Conservation (phyloP, 2,888 invertebrate species). For the Epinotia nisella region DNA sequence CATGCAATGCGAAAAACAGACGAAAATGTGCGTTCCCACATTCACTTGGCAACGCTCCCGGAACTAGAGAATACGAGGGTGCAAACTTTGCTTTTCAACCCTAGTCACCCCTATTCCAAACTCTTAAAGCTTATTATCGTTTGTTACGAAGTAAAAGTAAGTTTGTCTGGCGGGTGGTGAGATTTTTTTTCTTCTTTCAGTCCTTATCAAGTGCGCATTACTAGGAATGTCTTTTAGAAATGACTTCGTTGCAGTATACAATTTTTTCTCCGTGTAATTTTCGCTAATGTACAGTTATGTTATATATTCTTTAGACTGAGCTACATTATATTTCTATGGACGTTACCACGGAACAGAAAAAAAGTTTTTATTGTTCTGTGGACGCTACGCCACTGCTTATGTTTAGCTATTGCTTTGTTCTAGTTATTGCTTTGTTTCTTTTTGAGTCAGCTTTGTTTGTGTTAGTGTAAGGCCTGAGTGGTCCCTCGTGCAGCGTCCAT, state of each 20-base stretch:
- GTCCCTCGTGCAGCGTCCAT: too few relatives aligned
- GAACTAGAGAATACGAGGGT: slow-evolving; percentile 40
- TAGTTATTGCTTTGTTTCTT: too few relatives aligned
- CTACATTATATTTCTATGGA: too few relatives aligned
- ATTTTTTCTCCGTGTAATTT: slow-evolving; percentile 5
- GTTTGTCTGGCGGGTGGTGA: slow-evolving; percentile 46
- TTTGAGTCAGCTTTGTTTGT: too few relatives aligned
- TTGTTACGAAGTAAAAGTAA: slow-evolving; percentile 8
- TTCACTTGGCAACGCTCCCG: slow-evolving; percentile 62
- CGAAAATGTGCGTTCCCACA: slow-evolving; percentile 67
- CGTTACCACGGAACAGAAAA: too few relatives aligned
- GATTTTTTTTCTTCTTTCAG: slow-evolving; percentile 53
- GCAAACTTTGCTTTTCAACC: slow-evolving; percentile 16
- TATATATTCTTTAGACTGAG: neutral
- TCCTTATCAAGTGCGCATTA: slow-evolving; percentile 56
- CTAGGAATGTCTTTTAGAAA: slow-evolving; percentile 51
- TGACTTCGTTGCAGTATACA: slow-evolving; percentile 43
- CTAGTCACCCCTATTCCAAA: slow-evolving; percentile 18
- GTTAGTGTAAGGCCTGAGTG: too few relatives aligned
- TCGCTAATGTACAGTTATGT: neutral
- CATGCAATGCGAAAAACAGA: slow-evolving; percentile 65
- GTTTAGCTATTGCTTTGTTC: too few relatives aligned
- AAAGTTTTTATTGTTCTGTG: too few relatives aligned
- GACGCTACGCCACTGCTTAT: too few relatives aligned
- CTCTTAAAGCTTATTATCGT: slow-evolving; percentile 5